Evolutionary conservation across 2,888 invertebrate species (phyloP), one percentile per base, ranked within the genome.

Genomic region (Tipula lateralis): DNA sequence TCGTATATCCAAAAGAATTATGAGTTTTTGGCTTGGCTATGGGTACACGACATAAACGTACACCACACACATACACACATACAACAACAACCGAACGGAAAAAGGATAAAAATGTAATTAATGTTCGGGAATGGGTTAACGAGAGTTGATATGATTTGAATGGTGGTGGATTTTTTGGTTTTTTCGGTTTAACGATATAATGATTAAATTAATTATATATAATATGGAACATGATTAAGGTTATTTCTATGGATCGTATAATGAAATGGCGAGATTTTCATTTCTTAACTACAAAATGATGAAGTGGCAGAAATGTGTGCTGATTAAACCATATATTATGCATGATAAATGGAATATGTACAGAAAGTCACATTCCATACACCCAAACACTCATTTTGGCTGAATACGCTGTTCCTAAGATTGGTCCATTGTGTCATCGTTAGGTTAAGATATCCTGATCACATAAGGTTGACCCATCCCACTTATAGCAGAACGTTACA

Each of bases 161-260:
- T 66, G 66, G 66, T 66, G 12, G n/a, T 16, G 16, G 24, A 9
- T 66, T 66, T 13, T 39, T 24, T 66, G 66, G 66, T 66, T 66
- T 66, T 66, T n/a, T n/a, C n/a, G 66, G 66, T 66, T 24, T 66
- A 66, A 66, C 66, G 66, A 66, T 66, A 66, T 66, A 66, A 66
- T 66, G 66, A 66, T 66, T 66, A 66, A 66, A 66, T 66, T 66
- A 66, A 66, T 66, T 66, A 66, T n/a, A n/a, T n/a, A n/a, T 66
- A 66, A 66, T 66, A 24, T 66, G 24, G 66, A 66, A 66, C 66
- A 66, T 66, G 66, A 66, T 66, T 24, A 66, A 66, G 66, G 66
- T 24, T 66, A 24, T 66, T 66, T 66, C 9, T 39, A 39, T 44
- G 3, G n/a, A 16, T 44, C 12, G 66, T 66, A 24, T 66, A 24